Evolutionary conservation across 2,797 vertebrate species (phyloP).

Genomic region (Catamblyrhynchus diadema): DNA sequence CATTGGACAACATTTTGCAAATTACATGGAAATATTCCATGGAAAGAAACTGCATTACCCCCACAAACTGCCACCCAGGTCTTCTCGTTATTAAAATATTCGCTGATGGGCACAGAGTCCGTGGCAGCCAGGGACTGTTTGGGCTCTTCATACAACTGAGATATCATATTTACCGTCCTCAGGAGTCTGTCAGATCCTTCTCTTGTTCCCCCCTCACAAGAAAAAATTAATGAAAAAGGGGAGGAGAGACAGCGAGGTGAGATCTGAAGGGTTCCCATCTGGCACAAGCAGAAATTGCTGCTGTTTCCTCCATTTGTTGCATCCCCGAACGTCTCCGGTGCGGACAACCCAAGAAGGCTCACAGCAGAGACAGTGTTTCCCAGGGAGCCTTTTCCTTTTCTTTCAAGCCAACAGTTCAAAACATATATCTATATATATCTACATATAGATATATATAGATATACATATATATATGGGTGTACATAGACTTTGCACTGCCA

Average conservation of each 20-base stretch:
- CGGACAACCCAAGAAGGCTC: background rate
- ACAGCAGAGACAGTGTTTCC: background rate
- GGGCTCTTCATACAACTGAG: constrained; percentile 50
- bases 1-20: constrained; percentile 47
- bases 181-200: constrained; percentile 57
- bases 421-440: background rate
- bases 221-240: constrained; percentile 60
- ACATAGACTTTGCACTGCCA: background rate
- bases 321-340: background rate
- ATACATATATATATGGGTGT: background rate
- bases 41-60: constrained; percentile 39
- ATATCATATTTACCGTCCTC: constrained; percentile 65
- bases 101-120: constrained; percentile 42
- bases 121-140: constrained; percentile 39
- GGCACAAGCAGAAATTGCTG: constrained; percentile 39
- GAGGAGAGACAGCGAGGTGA: constrained; percentile 20
- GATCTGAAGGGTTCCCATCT: constrained; percentile 36
- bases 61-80: constrained; percentile 30
- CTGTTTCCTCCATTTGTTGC: constrained; percentile 38
- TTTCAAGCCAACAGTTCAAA: background rate
- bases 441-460: background rate
- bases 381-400: background rate
- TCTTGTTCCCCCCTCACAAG: background rate
- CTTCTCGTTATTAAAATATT: constrained; percentile 58
- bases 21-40: constrained; percentile 56